Evolutionary conservation across 1,140 invertebrate genomes (phyloP).

Genomic region (Macrostomum lignano): DNA sequence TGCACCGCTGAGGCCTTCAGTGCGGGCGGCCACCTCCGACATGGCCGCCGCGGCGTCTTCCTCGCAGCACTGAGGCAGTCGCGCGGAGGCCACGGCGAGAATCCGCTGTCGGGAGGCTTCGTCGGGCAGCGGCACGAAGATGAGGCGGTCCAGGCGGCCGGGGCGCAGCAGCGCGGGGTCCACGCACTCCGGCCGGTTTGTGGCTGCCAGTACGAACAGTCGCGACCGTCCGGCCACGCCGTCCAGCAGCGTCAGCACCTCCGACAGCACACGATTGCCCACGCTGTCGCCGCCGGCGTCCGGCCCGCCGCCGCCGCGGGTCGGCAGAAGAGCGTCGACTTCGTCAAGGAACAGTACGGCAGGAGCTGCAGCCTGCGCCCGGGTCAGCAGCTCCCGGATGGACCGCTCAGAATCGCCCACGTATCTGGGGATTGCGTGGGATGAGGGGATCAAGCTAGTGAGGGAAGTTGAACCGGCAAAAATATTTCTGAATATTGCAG

Average conservation of each 20-base stretch:
- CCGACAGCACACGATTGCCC: constrained; percentile 18
- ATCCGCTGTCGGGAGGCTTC: not conserved
- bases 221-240: constrained; percentile 26
- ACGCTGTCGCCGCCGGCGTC: constrained; percentile 16
- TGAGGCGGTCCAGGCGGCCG: constrained; percentile 12
- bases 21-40: not conserved
- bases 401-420: not conserved
- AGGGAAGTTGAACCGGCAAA: too few species aligned
- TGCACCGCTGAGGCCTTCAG: not conserved
- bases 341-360: constrained; percentile 22
- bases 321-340: constrained; percentile 19
- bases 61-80: not conserved
- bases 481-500: too few species aligned
- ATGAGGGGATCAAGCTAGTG: too few species aligned
- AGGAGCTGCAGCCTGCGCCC: constrained; percentile 16
- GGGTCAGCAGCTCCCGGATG: not conserved
- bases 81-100: not conserved
- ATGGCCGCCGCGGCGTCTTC: not conserved
- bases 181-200: constrained; percentile 13
- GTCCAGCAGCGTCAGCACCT: constrained; percentile 28
- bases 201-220: constrained; percentile 14
- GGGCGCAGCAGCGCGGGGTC: constrained; percentile 15
- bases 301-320: constrained; percentile 10
- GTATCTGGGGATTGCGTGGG: not conserved
- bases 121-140: not conserved